A percentile compares a stretch with the other conserved stretches of the same genome.
These are phyloP conservation scores for Chrysemys picta DNA, from an alignment of 2,113 vertebrate species.

Conservation along the genomic window DNA sequence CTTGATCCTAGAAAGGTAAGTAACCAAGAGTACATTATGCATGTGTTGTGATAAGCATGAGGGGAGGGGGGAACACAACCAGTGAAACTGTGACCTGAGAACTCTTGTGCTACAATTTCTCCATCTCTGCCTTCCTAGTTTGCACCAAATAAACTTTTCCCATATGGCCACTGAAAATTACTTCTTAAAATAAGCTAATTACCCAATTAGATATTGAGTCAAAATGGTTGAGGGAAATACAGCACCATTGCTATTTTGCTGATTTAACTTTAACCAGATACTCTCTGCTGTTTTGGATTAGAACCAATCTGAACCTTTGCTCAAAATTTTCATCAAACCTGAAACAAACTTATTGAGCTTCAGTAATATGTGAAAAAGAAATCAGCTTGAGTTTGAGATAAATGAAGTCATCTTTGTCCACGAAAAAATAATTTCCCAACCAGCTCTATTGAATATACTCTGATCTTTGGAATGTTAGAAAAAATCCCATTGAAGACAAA, in stretches of 20 bases:
- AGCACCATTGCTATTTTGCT: neutral
- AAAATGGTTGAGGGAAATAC: neutral
- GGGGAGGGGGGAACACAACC: neutral
- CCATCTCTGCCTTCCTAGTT: neutral
- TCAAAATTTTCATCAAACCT: neutral
- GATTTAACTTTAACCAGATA: neutral
- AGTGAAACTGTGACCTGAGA: neutral
- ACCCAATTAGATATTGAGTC: neutral
- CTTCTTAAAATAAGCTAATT: neutral
- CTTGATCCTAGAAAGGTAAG: neutral
- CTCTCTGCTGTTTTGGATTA: neutral
- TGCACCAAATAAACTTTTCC: neutral
- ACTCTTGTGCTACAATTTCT: neutral
- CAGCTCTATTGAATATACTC: neutral
- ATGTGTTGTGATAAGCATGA: conserved; percentile 5
- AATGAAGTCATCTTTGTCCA: neutral
- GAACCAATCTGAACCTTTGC: neutral
- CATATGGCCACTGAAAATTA: neutral
- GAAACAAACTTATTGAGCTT: neutral
- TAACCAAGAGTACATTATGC: neutral
- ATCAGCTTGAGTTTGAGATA: neutral
- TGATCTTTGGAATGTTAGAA: neutral
- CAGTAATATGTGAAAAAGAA: neutral
- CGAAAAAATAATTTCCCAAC: neutral
- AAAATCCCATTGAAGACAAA: neutral